Evolutionary conservation across 2,888 invertebrate genomes (phyloP).

Genomic region (Lycocerus yunnanus): DNA sequence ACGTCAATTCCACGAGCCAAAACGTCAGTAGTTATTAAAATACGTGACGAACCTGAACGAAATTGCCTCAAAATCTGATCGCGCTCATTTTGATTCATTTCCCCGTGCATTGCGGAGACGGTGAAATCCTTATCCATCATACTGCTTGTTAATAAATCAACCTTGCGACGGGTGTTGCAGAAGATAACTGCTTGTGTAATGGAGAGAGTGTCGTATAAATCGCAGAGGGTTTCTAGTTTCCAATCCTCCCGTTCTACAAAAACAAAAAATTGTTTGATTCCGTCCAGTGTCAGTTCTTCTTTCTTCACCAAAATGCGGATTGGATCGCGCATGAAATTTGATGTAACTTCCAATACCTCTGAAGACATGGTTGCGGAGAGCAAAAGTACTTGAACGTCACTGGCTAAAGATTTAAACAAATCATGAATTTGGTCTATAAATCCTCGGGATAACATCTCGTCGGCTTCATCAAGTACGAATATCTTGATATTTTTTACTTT

Average conservation of each 20-base stretch:
- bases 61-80: conserved; percentile 99
- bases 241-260: conserved; percentile 91
- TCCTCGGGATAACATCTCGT: conserved; percentile 98
- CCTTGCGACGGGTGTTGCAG: conserved; percentile 99
- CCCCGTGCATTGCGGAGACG: conserved; percentile 99
- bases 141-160: conserved; percentile 95
- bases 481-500: conserved; percentile 89
- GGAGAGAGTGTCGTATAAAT: conserved; percentile 97
- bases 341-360: conserved; percentile 97
- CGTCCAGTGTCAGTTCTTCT: conserved; percentile 91
- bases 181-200: conserved; percentile 99
- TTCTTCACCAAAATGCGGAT: conserved; percentile 97
- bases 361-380: conserved; percentile 98
- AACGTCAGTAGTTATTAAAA: conserved; percentile 98
- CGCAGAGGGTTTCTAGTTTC: conserved; percentile 94
- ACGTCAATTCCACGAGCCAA: conserved; percentile 99
- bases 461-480: conserved; percentile 98
- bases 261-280: conserved; percentile 99
- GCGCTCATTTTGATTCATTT: conserved; percentile 98
- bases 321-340: conserved; percentile 96
- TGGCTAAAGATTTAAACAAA: conserved; percentile 90
- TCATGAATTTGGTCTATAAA: conserved; percentile 99
- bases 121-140: conserved; percentile 97
- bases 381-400: conserved; percentile 87
- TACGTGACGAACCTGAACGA: conserved; percentile 97